phyloP scores from a whole-genome alignment of 1,140 invertebrate genomes.

The Acromyrmex echinatior region DNA sequence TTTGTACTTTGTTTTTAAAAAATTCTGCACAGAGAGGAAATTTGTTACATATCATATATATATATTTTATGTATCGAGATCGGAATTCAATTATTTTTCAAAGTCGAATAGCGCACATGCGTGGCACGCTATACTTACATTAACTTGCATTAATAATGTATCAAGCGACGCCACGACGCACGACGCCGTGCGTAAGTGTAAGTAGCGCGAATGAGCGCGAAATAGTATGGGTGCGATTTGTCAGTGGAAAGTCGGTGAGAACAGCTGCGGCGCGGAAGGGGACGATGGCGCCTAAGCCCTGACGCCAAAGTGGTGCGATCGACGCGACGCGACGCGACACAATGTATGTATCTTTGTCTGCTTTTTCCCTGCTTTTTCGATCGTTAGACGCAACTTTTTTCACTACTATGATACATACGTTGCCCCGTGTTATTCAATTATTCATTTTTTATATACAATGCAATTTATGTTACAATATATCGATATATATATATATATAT shows the following conservation, averaged over 20 bases:
- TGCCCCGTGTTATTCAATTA: not conserved
- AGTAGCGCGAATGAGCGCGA: conserved; percentile 61
- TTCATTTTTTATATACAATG: not conserved
- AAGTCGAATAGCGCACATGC: not conserved
- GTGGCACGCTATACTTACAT: not conserved
- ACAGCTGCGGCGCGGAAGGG: conserved; percentile 64
- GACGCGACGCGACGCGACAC: conserved; percentile 18
- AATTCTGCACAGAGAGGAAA: no score
- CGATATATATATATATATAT: no score
- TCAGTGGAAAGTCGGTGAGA: conserved; percentile 65
- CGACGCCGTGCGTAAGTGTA: conserved; percentile 32
- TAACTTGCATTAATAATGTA: conserved; percentile 58
- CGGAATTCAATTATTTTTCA: not conserved
- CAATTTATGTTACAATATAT: not conserved
- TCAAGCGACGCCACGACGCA: not conserved
- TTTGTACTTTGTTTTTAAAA: no score
- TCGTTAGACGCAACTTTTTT: not conserved
- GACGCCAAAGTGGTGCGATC: conserved; percentile 61
- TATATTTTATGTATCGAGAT: not conserved
- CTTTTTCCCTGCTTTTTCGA: not conserved
- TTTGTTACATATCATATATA: no score
- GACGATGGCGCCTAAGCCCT: conserved; percentile 78
- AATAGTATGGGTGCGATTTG: conserved; percentile 61
- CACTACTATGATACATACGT: not conserved
- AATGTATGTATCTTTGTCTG: conserved; percentile 12